These are phyloP conservation scores for Pipistrellus pygmaeus DNA, from an alignment of 2,797 vertebrate species.

Conservation along the genomic window DNA sequence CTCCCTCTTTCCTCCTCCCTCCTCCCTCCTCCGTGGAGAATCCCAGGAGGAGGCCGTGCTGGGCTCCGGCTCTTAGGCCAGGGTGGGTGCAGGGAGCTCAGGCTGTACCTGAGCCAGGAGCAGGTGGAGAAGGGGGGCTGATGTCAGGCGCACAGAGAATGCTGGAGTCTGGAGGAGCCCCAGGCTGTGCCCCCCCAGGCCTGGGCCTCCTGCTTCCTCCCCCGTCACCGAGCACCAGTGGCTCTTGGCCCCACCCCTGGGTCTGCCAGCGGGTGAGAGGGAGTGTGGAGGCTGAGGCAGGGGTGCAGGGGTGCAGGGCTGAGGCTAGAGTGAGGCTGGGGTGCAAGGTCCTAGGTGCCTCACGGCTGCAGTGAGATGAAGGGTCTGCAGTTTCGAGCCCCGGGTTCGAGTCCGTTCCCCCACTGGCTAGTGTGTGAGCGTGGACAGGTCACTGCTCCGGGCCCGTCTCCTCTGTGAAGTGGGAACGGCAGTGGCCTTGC, in stretches of 20 bases:
- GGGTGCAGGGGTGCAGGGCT: too few species aligned
- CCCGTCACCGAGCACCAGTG: not conserved
- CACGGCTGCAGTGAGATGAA: accelerated
- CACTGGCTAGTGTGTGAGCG: not conserved
- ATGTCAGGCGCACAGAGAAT: not conserved
- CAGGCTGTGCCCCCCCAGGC: not conserved
- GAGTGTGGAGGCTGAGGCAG: not conserved
- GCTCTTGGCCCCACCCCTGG: not conserved
- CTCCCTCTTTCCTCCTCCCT: too few species aligned
- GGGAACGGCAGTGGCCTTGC: not conserved
- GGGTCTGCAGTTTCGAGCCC: not conserved
- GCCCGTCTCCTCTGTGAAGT: not conserved
- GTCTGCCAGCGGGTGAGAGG: not conserved
- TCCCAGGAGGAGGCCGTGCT: not conserved
- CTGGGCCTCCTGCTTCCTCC: not conserved
- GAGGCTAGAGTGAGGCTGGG: too few species aligned
- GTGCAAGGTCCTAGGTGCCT: not conserved
- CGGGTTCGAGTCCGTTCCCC: not conserved
- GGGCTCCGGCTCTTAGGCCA: not conserved
- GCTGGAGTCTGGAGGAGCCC: not conserved
- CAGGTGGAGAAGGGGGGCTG: not conserved
- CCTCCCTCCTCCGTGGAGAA: not conserved
- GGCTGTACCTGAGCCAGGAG: not conserved
- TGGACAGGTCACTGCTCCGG: not conserved
- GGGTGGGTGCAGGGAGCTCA: not conserved